Conservation (phyloP, 2,113 vertebrate species). For the Oreotrochilus melanogaster region DNA sequence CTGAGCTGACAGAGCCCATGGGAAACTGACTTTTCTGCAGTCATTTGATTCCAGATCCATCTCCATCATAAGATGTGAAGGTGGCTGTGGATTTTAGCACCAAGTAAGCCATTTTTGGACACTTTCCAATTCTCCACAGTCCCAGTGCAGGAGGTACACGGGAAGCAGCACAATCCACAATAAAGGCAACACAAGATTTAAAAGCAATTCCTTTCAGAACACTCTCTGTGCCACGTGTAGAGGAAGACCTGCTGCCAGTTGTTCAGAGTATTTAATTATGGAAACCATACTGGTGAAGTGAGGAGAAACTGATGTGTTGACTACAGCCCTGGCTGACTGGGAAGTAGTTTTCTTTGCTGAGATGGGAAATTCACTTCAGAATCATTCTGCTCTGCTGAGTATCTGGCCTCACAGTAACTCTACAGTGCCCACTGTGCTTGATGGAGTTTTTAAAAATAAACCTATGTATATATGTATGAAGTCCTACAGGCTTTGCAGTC, state of each 20-base stretch:
- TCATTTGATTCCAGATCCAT: not conserved
- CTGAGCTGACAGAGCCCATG: not conserved
- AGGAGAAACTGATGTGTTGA: not conserved
- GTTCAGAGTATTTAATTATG: not conserved
- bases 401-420: not conserved
- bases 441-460: not conserved
- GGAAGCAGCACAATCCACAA: not conserved
- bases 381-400: not conserved
- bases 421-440: not conserved
- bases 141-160: not conserved
- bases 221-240: not conserved
- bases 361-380: not conserved
- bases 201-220: not conserved
- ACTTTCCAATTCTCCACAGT: not conserved
- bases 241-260: not conserved
- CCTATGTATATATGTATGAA: not conserved
- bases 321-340: not conserved
- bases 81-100: not conserved
- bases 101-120: not conserved
- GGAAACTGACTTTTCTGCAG: not conserved
- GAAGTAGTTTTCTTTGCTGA: not conserved
- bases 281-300: not conserved
- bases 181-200: not conserved
- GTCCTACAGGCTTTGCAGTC: not conserved
- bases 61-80: not conserved